Evolutionary conservation across 2,888 invertebrate species (phyloP).

Genomic region (Cosmia pyralina): DNA sequence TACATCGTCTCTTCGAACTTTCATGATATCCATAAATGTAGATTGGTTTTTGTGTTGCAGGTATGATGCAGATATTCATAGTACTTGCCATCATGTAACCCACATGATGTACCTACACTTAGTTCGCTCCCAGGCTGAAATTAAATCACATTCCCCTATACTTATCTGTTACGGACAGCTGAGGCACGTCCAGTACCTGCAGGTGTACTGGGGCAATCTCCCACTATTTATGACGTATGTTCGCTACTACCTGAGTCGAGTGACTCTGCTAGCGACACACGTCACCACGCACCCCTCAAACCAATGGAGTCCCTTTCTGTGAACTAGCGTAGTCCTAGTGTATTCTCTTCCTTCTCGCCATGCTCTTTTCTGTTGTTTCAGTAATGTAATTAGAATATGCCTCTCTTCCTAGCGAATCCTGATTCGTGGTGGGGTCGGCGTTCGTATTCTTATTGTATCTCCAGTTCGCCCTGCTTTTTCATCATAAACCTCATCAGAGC

Average conservation of each 20-base stretch:
- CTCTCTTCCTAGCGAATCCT: not conserved
- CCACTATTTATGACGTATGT: too few relatives aligned
- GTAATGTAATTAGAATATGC: not conserved
- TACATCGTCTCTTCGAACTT: not conserved
- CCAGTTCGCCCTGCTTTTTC: not conserved
- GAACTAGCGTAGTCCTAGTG: too few relatives aligned
- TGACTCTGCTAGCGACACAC: too few relatives aligned
- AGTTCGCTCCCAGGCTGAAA: not conserved
- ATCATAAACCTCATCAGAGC: not conserved
- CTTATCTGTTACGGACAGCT: not conserved
- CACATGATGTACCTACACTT: not conserved
- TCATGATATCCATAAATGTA: not conserved
- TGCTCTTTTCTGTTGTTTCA: too few relatives aligned
- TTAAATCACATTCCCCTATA: not conserved
- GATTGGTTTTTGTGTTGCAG: not conserved
- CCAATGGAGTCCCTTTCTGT: too few relatives aligned
- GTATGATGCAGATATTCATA: not conserved
- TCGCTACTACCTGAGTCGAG: too few relatives aligned
- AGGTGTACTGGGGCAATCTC: too few relatives aligned
- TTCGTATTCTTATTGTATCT: not conserved
- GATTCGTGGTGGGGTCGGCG: not conserved
- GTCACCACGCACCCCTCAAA: too few relatives aligned
- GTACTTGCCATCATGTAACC: not conserved
- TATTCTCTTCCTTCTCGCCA: too few relatives aligned
- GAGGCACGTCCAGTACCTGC: too few relatives aligned